Percentiles rank a stretch among this genome's conserved stretches.
Evolutionary conservation across 2,888 invertebrate genomes (phyloP).

Genomic region (Drosophila setosimentum): DNA sequence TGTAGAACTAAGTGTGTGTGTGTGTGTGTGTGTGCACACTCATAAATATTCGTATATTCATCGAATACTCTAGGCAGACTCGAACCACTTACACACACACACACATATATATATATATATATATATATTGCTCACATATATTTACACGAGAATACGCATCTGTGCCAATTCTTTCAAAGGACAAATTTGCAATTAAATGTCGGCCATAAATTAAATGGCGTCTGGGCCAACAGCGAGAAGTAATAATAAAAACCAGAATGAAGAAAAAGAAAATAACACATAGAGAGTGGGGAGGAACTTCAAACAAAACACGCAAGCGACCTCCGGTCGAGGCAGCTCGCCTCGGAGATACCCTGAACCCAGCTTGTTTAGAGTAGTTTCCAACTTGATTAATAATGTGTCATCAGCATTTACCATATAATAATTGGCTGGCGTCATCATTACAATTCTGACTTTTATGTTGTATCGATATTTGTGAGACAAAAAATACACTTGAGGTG

Average conservation of each 20-base stretch:
- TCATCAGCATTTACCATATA: not conserved
- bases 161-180: conserved; percentile 58
- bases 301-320: conserved; percentile 2
- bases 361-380: not conserved
- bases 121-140: not conserved
- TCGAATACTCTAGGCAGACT: not conserved
- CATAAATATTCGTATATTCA: not conserved
- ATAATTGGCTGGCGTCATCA: not conserved
- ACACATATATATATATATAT: not conserved
- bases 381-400: not conserved
- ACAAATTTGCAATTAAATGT: conserved; percentile 73
- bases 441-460: not conserved
- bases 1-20: not conserved
- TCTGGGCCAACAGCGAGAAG: conserved; percentile 34
- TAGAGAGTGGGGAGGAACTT: not conserved
- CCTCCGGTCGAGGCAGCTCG: not conserved
- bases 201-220: conserved; percentile 68
- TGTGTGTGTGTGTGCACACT: not conserved
- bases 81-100: not conserved
- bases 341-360: not conserved
- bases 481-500: not conserved
- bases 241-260: conserved; percentile 19
- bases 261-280: not conserved
- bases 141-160: conserved; percentile 16
- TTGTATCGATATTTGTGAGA: not conserved